Evolutionary conservation across 2,888 invertebrate species (phyloP), one percentile per base, ranked within the genome.

Genomic region (Cryptophagus acutangulus): DNA sequence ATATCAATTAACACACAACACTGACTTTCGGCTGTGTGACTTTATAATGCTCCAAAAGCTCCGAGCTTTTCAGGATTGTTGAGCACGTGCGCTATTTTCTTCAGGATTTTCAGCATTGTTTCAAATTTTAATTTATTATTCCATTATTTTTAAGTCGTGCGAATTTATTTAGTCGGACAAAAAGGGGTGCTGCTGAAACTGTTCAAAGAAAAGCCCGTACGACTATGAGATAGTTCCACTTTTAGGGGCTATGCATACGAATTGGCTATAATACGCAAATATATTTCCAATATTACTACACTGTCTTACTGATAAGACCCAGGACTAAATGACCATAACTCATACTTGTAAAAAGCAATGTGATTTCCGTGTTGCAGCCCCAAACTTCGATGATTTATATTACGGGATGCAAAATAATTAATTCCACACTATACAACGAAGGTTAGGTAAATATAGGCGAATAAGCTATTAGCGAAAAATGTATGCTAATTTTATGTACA

Each of bases 1-100:
- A 65, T 64, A 64, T 65, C 65, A 66, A 66, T 66, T 67, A 65
- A 62, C 60, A n/a, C n/a, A n/a, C n/a, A n/a, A n/a, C n/a, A n/a
- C n/a, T n/a, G n/a, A n/a, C n/a, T n/a, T n/a, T n/a, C 24, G 24
- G 24, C 6, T n/a, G 24, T 20, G 24, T 8, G n/a, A 8, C 6
- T 20, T 6, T 6, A 20, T 6, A n/a, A n/a, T 20, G 24, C n/a
- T 20, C 6, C n/a, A 20, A n/a, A 20, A 8, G 24, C 6, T n/a
- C 6, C 24, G 6, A n/a, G 45, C 17, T 17, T 30, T 37, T 24
- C 24, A 29, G 31, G 17, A 30, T 38, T n/a, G n/a, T n/a, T n/a
- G n/a, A n/a, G n/a, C n/a, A n/a, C n/a, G n/a, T n/a, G n/a, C n/a
- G n/a, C n/a, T n/a, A n/a, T n/a, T n/a, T n/a, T n/a, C n/a, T n/a